Evolutionary conservation across 2,888 invertebrate genomes (phyloP).

Genomic region (Osmoderma eremita): DNA sequence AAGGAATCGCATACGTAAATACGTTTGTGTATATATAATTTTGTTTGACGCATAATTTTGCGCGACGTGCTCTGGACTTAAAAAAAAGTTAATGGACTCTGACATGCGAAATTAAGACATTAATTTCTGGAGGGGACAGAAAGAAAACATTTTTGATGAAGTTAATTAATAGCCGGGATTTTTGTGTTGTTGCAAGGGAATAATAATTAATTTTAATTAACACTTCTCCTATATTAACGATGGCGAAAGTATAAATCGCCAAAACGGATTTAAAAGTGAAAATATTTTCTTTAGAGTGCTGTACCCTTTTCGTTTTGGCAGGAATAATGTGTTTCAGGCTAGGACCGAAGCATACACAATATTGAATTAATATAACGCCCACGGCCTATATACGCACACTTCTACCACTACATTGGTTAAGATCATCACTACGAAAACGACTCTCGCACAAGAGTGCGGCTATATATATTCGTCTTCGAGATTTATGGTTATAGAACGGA

Average conservation of each 20-base stretch:
- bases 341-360: conserved; percentile 16
- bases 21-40: conserved; percentile 3
- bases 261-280: conserved; percentile 1
- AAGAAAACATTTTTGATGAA: too few species aligned
- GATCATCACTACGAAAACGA: conserved; percentile 38
- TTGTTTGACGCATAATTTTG: background rate
- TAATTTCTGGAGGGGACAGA: conserved; percentile 9
- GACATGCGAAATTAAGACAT: conserved; percentile 31
- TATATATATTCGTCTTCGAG: conserved; percentile 35
- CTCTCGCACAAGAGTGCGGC: conserved; percentile 34
- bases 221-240: conserved; percentile 10
- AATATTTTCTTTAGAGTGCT: background rate
- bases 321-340: too few species aligned
- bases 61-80: background rate
- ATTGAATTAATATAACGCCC: conserved; percentile 34
- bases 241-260: conserved; percentile 5
- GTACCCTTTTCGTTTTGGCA: conserved; percentile 16
- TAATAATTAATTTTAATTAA: conserved; percentile 1
- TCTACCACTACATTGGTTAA: conserved; percentile 39
- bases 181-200: background rate
- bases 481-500: conserved; percentile 39
- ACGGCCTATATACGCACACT: conserved; percentile 24
- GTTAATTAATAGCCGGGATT: background rate
- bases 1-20: background rate
- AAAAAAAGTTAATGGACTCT: conserved; percentile 17